These are phyloP conservation scores for Haplochromis burtoni DNA, from an alignment of 2,113 vertebrate genomes.

Conservation along the genomic window DNA sequence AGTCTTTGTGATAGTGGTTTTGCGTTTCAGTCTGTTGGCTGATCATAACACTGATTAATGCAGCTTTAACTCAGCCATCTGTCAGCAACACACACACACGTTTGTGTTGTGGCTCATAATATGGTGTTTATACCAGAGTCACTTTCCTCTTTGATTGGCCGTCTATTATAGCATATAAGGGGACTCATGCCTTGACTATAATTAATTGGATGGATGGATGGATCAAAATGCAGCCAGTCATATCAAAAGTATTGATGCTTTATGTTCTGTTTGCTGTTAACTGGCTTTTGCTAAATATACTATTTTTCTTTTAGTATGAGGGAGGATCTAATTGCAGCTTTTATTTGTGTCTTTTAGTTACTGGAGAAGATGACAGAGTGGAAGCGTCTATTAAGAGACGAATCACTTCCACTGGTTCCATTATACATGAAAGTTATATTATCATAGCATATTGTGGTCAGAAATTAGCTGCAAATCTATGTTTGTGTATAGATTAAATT, in stretches of 20 bases:
- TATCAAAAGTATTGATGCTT: neutral
- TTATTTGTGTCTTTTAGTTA: neutral
- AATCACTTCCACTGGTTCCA: neutral
- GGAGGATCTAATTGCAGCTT: neutral
- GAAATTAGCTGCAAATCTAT: neutral
- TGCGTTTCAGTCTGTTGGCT: slow-evolving; percentile 30
- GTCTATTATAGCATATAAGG: neutral
- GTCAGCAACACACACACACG: slow-evolving; percentile 17
- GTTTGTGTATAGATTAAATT: neutral
- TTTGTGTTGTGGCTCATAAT: neutral
- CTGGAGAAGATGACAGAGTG: neutral
- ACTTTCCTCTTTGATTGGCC: neutral
- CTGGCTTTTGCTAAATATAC: neutral
- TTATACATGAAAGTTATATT: neutral
- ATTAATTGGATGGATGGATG: neutral
- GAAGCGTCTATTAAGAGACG: neutral
- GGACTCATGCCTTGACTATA: neutral
- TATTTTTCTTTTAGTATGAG: neutral
- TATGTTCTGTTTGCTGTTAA: neutral
- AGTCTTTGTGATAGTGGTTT: slow-evolving; percentile 4
- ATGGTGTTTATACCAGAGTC: neutral
- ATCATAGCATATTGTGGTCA: neutral
- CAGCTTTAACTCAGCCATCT: slow-evolving; percentile 54
- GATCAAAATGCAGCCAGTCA: neutral
- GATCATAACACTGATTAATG: slow-evolving; percentile 56